These are phyloP conservation scores for Amia ocellicauda DNA, from an alignment of 2,113 vertebrate species.

Conservation along the genomic window DNA sequence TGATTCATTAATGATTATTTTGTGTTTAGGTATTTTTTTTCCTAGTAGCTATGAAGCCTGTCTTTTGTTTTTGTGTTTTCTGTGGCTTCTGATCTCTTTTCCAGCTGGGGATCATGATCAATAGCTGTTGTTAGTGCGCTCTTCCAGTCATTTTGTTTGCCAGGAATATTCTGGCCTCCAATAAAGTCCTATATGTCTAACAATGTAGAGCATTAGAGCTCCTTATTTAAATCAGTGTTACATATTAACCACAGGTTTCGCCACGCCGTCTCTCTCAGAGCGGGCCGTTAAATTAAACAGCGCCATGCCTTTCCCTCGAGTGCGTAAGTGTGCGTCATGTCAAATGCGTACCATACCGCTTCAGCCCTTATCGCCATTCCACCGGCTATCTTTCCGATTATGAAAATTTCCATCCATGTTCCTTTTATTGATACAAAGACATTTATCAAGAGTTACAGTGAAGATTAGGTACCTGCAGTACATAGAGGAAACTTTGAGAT, in stretches of 20 bases:
- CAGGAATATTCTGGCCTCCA: conserved; percentile 1
- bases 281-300: conserved; percentile 19
- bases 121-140: too few relatives aligned
- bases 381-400: conserved; percentile 35
- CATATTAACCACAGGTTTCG: conserved; percentile 27
- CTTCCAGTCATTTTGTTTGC: not conserved
- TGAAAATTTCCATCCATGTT: conserved; percentile 29
- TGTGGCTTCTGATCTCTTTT: too few relatives aligned
- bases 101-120: too few relatives aligned
- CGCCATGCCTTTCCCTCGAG: conserved; percentile 22
- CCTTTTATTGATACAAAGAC: conserved; percentile 61
- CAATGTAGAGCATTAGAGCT: conserved; percentile 29
- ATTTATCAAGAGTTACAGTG: conserved; percentile 78
- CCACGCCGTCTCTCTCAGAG: conserved; percentile 9
- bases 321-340: conserved; percentile 27
- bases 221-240: conserved; percentile 26
- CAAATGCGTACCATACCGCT: conserved; percentile 29
- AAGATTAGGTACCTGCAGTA: conserved; percentile 72
- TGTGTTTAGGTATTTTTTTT: too few relatives aligned
- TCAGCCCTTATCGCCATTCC: conserved; percentile 31
- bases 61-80: too few relatives aligned
- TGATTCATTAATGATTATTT: too few relatives aligned
- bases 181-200: conserved; percentile 3
- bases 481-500: conserved; percentile 78
- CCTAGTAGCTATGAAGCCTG: too few relatives aligned